Evolutionary conservation across 2,888 invertebrate genomes (phyloP), one percentile per base, ranked within the genome.

Genomic region (Buathra laborator): DNA sequence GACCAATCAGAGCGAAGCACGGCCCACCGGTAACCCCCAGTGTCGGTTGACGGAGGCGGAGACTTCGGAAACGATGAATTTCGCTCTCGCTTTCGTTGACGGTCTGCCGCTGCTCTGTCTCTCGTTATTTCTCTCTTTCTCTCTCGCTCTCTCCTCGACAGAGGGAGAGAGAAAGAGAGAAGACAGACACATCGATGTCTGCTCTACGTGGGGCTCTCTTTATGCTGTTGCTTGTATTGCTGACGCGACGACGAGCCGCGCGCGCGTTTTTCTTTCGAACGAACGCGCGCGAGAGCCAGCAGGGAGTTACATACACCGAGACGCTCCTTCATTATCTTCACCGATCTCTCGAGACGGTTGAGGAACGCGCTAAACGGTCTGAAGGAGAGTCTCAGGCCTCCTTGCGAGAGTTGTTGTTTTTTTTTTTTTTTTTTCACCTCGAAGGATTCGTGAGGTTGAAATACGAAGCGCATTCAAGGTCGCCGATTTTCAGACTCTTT

Each of bases 1-100:
- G 86, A 32, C 92, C 92, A 92, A 92, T 92, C 80, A 70, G 19
- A 71, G 80, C 29, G 59, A 62, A 88, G 90, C 86, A 88, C 92
- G 81, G 89, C 92, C 92, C 90, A 89, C 89, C 83, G 84, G 53
- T 83, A 66, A 86, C 86, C 88, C 90, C 89, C 90, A 37, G 14
- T 12, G 62, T 88, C 88, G 86, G 76, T 79, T 64, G 80, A 81
- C 82, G 86, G 87, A 83, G 91, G 92, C 91, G 91, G 89, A 86
- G 83, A 85, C 77, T 83, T 46, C 66, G 62, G 32, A 81, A 75
- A 83, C 85, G 68, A 66, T 72, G 68, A 76, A 81, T 86, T 81
- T 75, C 80, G 81, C 78, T 86, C 86, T 80, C 82, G 78, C 82
- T 82, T 79, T 82, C 85, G 79, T 71, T 76, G 43, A 43, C 44